phyloP scores from a whole-genome alignment of 2,888 invertebrate species.

The Punctoribates punctum region DNA sequence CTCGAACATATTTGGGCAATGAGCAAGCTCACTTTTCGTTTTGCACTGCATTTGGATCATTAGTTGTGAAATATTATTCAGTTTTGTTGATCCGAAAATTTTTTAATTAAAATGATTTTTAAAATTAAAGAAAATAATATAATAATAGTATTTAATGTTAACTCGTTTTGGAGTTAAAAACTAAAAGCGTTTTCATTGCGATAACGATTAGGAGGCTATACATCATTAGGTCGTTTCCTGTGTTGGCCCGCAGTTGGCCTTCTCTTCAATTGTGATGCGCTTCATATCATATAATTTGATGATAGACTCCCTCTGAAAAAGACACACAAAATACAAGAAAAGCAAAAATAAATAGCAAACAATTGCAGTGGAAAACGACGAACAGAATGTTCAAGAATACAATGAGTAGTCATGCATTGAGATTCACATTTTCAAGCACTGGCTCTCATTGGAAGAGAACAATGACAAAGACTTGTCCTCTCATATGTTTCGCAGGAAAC shows the following conservation, averaged over 20 bases:
- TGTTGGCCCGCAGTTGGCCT: neutral
- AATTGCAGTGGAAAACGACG: neutral
- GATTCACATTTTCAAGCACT: neutral
- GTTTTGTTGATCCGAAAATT: neutral
- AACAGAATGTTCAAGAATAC: neutral
- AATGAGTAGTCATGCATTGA: slow-evolving; percentile 7
- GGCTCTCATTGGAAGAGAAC: neutral
- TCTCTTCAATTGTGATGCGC: slow-evolving; percentile 8
- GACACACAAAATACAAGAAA: neutral
- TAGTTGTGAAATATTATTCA: neutral
- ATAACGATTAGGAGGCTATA: neutral
- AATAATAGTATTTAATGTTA: neutral
- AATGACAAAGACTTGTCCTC: neutral
- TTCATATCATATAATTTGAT: slow-evolving; percentile 21
- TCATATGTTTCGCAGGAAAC: neutral
- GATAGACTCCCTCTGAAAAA: neutral
- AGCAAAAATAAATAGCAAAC: slow-evolving; percentile 29
- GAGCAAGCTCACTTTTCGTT: neutral
- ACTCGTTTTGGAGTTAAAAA: neutral
- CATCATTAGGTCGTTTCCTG: slow-evolving; percentile 18
- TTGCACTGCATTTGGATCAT: neutral
- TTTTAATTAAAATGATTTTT: slow-evolving; percentile 1
- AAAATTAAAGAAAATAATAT: neutral
- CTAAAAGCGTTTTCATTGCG: neutral
- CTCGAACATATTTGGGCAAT: neutral